Percentiles rank a stretch among this genome's conserved stretches.
These are phyloP conservation scores for Donacobius atricapilla DNA, from an alignment of 2,113 vertebrate genomes.

Conservation along the genomic window DNA sequence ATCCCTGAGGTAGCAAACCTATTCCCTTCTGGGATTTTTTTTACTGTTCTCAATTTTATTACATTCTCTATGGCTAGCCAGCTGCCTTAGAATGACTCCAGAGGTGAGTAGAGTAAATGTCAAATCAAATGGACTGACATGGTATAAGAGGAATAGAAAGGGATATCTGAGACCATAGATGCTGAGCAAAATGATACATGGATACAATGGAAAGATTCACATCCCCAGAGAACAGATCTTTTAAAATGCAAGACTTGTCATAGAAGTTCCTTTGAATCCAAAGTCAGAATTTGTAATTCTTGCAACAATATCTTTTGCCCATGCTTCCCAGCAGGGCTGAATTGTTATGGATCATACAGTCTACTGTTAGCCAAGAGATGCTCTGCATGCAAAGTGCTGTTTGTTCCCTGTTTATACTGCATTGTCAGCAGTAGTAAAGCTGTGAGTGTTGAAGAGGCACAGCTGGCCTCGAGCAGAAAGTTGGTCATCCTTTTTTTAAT, in stretches of 20 bases:
- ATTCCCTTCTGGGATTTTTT: neutral
- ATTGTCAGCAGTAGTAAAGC: neutral
- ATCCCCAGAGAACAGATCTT: neutral
- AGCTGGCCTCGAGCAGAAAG: neutral
- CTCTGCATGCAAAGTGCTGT: neutral
- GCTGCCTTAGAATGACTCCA: neutral
- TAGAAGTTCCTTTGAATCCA: neutral
- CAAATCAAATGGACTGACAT: neutral
- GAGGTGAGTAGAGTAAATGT: neutral
- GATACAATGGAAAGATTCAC: neutral
- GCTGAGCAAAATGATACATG: neutral
- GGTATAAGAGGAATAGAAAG: neutral
- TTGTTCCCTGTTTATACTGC: neutral
- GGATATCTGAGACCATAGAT: neutral
- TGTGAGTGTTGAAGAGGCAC: neutral
- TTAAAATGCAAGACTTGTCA: neutral
- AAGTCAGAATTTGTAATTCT: neutral
- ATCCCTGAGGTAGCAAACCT: neutral
- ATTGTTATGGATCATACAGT: neutral
- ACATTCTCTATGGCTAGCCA: neutral
- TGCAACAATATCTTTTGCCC: neutral
- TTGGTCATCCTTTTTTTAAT: neutral
- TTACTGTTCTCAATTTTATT: neutral
- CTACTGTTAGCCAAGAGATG: neutral
- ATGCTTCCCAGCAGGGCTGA: neutral